Conservation (phyloP, 1,140 invertebrate species). For the Ostrea edulis region DNA sequence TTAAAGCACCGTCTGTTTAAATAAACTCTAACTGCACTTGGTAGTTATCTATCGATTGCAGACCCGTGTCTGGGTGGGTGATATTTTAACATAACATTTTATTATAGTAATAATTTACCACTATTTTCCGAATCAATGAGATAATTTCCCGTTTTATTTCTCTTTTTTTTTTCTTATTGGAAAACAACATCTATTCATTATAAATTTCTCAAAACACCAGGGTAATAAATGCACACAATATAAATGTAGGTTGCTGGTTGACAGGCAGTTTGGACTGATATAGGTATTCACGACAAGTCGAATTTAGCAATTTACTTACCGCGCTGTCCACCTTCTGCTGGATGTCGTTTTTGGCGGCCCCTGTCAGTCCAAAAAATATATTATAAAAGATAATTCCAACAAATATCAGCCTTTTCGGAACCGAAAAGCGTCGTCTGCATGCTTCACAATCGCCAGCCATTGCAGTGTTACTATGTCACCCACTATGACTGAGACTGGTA, state of each 20-base stretch:
- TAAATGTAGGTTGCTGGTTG: too few relatives aligned
- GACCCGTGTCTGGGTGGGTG: too few relatives aligned
- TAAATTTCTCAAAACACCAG: too few relatives aligned
- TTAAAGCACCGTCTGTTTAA: not conserved
- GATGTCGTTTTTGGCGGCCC: not conserved
- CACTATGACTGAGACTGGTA: not conserved
- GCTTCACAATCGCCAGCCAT: not conserved
- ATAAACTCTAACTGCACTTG: too few relatives aligned
- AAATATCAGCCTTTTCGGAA: not conserved
- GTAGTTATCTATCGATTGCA: too few relatives aligned
- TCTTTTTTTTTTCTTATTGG: too few relatives aligned
- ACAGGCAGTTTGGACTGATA: not conserved
- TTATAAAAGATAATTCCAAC: not conserved
- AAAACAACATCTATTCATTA: too few relatives aligned
- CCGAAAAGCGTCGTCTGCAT: not conserved
- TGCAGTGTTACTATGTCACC: not conserved
- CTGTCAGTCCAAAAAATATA: not conserved
- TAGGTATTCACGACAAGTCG: not conserved
- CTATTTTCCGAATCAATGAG: too few relatives aligned
- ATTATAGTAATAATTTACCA: too few relatives aligned
- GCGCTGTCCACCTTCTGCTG: not conserved
- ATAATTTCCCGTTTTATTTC: too few relatives aligned
- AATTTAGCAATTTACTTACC: slow-evolving; percentile 3
- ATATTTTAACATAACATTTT: too few relatives aligned
- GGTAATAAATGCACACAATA: too few relatives aligned